A percentile compares a stretch with the other conserved stretches of the same genome.
These are phyloP conservation scores for Tichodroma muraria DNA, from an alignment of 2,113 vertebrate species.

Conservation along the genomic window DNA sequence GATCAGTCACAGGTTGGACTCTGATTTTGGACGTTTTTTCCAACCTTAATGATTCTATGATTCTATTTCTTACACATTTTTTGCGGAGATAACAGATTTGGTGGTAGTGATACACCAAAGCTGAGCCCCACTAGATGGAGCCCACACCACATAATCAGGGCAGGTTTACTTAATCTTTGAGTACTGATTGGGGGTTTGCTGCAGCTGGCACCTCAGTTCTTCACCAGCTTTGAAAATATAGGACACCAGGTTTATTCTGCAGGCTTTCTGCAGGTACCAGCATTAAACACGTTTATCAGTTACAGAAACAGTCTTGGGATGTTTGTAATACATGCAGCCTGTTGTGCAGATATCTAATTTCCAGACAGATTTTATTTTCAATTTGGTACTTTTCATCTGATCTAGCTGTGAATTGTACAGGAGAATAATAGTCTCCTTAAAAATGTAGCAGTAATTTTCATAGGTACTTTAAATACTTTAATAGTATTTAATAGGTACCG, in stretches of 20 bases:
- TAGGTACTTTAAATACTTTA: too few species aligned
- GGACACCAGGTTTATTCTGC: not conserved
- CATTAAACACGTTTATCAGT: not conserved
- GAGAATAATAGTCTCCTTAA: not conserved
- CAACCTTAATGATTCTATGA: not conserved
- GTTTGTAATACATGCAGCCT: not conserved
- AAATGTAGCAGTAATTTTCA: not conserved
- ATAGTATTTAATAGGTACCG: not conserved
- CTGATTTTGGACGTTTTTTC: not conserved
- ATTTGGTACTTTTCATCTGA: not conserved
- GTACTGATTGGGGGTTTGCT: not conserved
- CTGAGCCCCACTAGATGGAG: constrained; percentile 41
- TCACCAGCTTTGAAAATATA: not conserved
- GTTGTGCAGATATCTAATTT: not conserved
- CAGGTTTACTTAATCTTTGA: not conserved
- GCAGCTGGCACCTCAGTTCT: not conserved
- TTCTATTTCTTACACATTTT: not conserved
- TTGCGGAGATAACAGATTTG: not conserved
- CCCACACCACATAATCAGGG: not conserved
- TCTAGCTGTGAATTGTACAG: not conserved
- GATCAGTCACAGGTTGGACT: not conserved
- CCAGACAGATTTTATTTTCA: not conserved
- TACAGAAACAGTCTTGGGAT: not conserved
- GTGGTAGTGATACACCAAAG: rapidly evolving
- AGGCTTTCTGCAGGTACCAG: not conserved